Evolutionary conservation across 2,888 invertebrate genomes (phyloP).

Genomic region (Leucophora obtusa): DNA sequence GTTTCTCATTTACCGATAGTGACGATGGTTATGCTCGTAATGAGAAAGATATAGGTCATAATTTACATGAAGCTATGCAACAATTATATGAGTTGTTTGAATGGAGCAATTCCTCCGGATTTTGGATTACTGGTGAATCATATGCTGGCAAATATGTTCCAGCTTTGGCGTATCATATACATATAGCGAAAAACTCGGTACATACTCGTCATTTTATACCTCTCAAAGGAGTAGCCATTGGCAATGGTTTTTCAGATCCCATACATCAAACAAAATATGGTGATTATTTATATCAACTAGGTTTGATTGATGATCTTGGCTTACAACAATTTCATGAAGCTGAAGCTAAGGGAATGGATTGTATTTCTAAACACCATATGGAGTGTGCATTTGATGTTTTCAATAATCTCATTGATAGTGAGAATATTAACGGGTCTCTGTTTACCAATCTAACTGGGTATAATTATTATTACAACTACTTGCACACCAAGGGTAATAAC

Average conservation of each 20-base stretch:
- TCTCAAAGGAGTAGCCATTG: constrained; percentile 81
- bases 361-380: constrained; percentile 84
- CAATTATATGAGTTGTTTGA: constrained; percentile 93
- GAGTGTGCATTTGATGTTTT: constrained; percentile 85
- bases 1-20: constrained; percentile 91
- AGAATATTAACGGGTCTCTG: constrained; percentile 81
- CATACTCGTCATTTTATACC: constrained; percentile 73
- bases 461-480: constrained; percentile 76
- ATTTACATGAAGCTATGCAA: constrained; percentile 86
- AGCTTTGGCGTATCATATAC: constrained; percentile 83
- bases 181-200: constrained; percentile 79
- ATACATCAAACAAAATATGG: constrained; percentile 87
- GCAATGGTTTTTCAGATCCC: constrained; percentile 90
- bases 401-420: constrained; percentile 84
- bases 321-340: constrained; percentile 81
- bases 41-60: constrained; percentile 88
- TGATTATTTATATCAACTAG: constrained; percentile 88
- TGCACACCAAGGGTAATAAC: constrained; percentile 83
- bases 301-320: constrained; percentile 81
- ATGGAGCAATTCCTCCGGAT: constrained; percentile 85
- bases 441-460: constrained; percentile 81
- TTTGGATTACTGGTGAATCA: constrained; percentile 94
- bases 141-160: constrained; percentile 91
- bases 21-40: constrained; percentile 88
- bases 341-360: constrained; percentile 79